Evolutionary conservation across 2,888 invertebrate species (phyloP), one percentile per base, ranked within the genome.

Genomic region (Myathropa florea): DNA sequence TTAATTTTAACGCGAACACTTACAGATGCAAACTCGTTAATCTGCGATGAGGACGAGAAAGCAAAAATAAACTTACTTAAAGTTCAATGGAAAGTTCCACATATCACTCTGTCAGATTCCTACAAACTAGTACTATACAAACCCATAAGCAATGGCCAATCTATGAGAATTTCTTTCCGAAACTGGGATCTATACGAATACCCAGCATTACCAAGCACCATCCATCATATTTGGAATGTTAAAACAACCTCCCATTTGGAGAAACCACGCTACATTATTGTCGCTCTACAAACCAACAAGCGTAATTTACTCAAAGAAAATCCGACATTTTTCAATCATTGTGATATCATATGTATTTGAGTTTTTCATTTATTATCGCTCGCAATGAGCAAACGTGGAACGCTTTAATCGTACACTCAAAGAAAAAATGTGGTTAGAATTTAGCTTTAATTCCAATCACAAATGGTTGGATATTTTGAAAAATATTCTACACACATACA

Each of bases 181-280:
- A 33, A 33, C 12, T 83, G 85, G 79, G 78, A 88, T 28, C 28
- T 88, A 18, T 82, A 85, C 73, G 79, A 88, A 64, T 88, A 85
- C 70, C 80, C 83, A 10, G 28, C 18, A 53, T 65, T 82, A 93
- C 76, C 91, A 91, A 60, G 4, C 83, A 75, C 65, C 30, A 90
- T 90, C 26, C 88, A 79, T 63, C 89, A 91, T 83, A 89, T 91
- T 24, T 91, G 91, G 91, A 26, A 85, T 21, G 86, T 91, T 3
- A 91, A 90, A 85, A 91, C 91, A 33, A 88, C 90, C 89, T n/a
- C n/a, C n/a, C n/a, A n/a, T n/a, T n/a, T n/a, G n/a, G n/a, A n/a
- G n/a, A n/a, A n/a, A n/a, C n/a, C n/a, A n/a, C n/a, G n/a, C n/a
- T n/a, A n/a, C n/a, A n/a, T n/a, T n/a, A n/a, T n/a, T n/a, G n/a